Conservation (phyloP, 1,140 invertebrate genomes). For the Sipha flava region DNA sequence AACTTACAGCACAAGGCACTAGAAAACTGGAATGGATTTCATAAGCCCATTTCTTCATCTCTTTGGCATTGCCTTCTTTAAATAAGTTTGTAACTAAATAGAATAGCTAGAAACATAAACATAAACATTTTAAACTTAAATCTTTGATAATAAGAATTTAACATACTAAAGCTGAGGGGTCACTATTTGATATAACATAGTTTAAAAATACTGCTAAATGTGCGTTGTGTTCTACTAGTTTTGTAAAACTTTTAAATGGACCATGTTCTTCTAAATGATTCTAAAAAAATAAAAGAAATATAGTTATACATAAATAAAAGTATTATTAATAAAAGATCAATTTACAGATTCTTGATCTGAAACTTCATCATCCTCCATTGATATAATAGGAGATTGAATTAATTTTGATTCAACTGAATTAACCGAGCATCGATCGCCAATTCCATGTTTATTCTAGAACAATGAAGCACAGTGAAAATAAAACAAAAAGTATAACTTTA, state of each 20-base stretch:
- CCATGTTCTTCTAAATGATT: constrained; percentile 65
- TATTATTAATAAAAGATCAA: constrained; percentile 28
- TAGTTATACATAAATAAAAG: neutral
- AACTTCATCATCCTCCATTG: constrained; percentile 90
- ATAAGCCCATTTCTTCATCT: constrained; percentile 93
- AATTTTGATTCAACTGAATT: constrained; percentile 19
- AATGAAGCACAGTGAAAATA: neutral
- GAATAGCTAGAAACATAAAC: constrained; percentile 60
- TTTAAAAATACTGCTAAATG: constrained; percentile 83
- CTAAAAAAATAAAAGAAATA: constrained; percentile 43
- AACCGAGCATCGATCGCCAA: neutral
- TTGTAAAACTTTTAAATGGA: constrained; percentile 65
- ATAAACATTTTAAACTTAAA: neutral
- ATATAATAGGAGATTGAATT: constrained; percentile 57
- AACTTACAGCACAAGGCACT: constrained; percentile 71
- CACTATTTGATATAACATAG: constrained; percentile 75
- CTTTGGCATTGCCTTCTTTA: constrained; percentile 74
- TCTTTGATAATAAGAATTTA: neutral
- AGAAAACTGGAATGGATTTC: constrained; percentile 96
- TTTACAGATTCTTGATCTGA: constrained; percentile 70
- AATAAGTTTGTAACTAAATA: constrained; percentile 79
- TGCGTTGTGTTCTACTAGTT: constrained; percentile 62
- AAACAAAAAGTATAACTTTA: neutral
- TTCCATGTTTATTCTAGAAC: neutral
- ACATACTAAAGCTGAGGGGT: constrained; percentile 67